Evolutionary conservation across 2,888 invertebrate species (phyloP), one percentile per base, ranked within the genome.

Genomic region (Spialia ferax): DNA sequence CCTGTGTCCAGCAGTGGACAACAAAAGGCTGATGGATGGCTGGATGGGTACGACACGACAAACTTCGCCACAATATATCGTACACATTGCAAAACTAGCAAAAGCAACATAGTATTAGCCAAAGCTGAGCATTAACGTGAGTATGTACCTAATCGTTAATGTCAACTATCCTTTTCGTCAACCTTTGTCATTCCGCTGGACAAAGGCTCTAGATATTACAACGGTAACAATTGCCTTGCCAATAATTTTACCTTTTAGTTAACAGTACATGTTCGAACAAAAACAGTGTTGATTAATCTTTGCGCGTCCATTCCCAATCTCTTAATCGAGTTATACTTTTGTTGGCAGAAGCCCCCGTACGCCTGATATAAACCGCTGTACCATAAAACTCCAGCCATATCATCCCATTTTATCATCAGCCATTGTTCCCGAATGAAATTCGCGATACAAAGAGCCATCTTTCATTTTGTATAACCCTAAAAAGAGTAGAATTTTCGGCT

Each of bases 281-380:
- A 55, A 61, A 52, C 50, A 63, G 15, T 42, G 55, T 67, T 50
- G 62, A 64, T 60, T 63, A 60, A 42, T 29, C 54, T 63, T 54
- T 61, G 69, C 69, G 26, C 61, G 60, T 69, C 61, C 67, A 75
- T 74, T 75, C 69, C 69, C 71, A 73, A 74, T 60, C 70, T 75
- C 66, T 77, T 73, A 73, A 70, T 73, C 70, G 74, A 73, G 76
- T 75, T 75, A 79, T 59, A 59, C 50, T 52, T 65, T 65, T 29
- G 52, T 59, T n/a, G 38, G 50, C 59, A 65, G 26, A 52, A 18
- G 38, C 52, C 32, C n/a, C 48, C 18, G 29, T 18, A 50, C 50
- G 64, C 59, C 26, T 10, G 52, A 59, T 59, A 59, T 38, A 29
- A 23, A 38, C 52, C 55, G 29, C 22, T 22, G 52, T 18, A 54